Evolutionary conservation across 92 coral and sea anemone species (phyloP).

Genomic region (Pocillopora meandrina): DNA sequence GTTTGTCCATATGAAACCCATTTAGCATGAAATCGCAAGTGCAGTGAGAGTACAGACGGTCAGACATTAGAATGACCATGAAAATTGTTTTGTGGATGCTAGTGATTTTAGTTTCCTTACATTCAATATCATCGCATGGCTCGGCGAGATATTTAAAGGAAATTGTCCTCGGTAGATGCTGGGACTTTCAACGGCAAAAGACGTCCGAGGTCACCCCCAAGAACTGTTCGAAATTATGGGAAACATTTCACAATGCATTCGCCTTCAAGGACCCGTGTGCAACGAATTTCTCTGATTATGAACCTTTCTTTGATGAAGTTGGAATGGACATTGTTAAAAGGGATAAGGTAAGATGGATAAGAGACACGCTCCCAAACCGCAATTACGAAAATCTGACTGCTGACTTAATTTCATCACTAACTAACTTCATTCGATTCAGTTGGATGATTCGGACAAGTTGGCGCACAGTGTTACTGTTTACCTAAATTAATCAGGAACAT

Average conservation of each 20-base stretch:
- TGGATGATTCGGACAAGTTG: no score
- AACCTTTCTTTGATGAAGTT: conserved; percentile 56
- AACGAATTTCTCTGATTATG: conserved; percentile 54
- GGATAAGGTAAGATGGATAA: conserved; percentile 29
- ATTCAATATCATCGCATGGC: conserved; percentile 2
- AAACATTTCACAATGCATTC: conserved; percentile 44
- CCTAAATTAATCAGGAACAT: no score
- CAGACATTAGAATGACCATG: not conserved
- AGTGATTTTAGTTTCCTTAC: not conserved
- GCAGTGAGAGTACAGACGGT: not conserved
- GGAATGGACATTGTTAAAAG: conserved; percentile 36
- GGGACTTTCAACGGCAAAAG: conserved; percentile 41
- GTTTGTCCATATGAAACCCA: not conserved
- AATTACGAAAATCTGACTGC: no score
- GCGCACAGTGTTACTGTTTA: no score
- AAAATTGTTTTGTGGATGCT: not conserved
- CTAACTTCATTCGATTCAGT: no score
- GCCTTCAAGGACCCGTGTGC: conserved; percentile 70
- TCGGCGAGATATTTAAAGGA: conserved; percentile 65
- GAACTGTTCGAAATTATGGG: conserved; percentile 67
- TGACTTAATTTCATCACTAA: no score
- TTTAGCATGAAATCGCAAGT: not conserved
- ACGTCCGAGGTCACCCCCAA: not conserved
- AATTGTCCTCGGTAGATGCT: conserved; percentile 64
- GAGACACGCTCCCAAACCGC: no score